Percentiles rank a stretch among this genome's conserved stretches.
phyloP scores from a whole-genome alignment of 2,888 invertebrate genomes.

The Callimorpha dominula region DNA sequence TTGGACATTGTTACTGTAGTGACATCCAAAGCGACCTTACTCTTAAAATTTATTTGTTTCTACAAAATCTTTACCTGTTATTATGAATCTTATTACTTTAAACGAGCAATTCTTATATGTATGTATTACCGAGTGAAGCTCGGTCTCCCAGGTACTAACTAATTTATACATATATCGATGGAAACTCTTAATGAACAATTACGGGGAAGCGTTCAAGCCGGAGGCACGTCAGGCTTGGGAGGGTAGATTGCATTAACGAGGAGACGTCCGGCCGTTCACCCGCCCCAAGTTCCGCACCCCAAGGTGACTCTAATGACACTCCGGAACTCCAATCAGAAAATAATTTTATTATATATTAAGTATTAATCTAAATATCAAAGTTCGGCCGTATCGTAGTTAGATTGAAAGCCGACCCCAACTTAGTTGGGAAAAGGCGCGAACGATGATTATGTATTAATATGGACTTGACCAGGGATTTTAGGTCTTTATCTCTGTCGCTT shows the following conservation, averaged over 20 bases:
- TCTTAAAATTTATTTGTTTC: too few species aligned
- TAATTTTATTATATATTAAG: background rate
- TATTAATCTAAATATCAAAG: background rate
- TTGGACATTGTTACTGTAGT: too few species aligned
- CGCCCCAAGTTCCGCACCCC: constrained; percentile 28
- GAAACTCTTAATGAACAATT: constrained; percentile 31
- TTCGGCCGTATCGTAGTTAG: too few species aligned
- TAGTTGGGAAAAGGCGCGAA: too few species aligned
- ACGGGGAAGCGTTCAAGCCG: constrained; percentile 29
- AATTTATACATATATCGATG: constrained; percentile 21
- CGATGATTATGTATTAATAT: background rate
- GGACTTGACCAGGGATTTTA: too few species aligned
- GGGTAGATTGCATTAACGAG: constrained; percentile 51
- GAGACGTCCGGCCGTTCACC: constrained; percentile 55
- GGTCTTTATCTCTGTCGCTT: too few species aligned
- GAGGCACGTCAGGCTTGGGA: constrained; percentile 21
- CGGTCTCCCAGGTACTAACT: constrained; percentile 12
- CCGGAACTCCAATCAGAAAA: constrained; percentile 3
- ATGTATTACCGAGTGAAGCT: too few species aligned
- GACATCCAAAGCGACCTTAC: too few species aligned
- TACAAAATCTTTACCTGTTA: too few species aligned
- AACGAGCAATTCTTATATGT: too few species aligned
- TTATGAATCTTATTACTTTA: too few species aligned
- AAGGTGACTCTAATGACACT: constrained; percentile 24
- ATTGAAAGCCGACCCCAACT: too few species aligned